A percentile compares a stretch with the other conserved stretches of the same genome.
These are phyloP conservation scores for Triplophysa dalaica DNA, from an alignment of 2,113 vertebrate species.

Conservation along the genomic window DNA sequence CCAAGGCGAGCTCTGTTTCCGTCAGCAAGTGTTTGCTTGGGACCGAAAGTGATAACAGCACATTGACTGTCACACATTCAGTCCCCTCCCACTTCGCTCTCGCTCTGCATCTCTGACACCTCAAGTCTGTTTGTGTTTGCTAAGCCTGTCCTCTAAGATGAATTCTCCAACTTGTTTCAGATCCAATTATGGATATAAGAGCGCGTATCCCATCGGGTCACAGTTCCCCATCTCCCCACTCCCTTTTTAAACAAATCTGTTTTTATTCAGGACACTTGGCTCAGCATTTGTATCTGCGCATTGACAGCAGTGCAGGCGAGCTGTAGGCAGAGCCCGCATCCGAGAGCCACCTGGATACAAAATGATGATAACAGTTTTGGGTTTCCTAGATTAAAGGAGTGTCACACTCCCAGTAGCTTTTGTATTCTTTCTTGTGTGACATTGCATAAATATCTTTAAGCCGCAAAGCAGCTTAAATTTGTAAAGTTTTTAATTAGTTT, in stretches of 20 bases:
- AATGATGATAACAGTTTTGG: slow-evolving; percentile 14
- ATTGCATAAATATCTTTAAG: neutral
- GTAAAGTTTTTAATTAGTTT: neutral
- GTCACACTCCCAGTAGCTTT: too few relatives aligned
- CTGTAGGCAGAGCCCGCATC: slow-evolving; percentile 50
- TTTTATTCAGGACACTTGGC: slow-evolving; percentile 9
- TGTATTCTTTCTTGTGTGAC: too few relatives aligned
- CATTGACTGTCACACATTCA: slow-evolving; percentile 18
- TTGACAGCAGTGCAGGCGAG: slow-evolving; percentile 29
- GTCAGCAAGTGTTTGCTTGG: slow-evolving; percentile 27
- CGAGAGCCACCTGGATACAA: slow-evolving; percentile 2
- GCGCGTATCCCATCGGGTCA: slow-evolving; percentile 3
- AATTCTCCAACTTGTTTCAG: slow-evolving; percentile 49
- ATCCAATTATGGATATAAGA: slow-evolving; percentile 50
- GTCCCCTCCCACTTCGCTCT: neutral
- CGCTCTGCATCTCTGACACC: neutral
- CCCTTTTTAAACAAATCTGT: slow-evolving; percentile 27
- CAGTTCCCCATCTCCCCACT: slow-evolving; percentile 15
- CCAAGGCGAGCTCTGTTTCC: slow-evolving; percentile 3
- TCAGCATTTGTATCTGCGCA: slow-evolving; percentile 20
- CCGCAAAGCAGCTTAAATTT: neutral
- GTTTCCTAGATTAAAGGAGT: too few relatives aligned
- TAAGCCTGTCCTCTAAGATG: slow-evolving; percentile 45
- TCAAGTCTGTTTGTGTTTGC: slow-evolving; percentile 42
- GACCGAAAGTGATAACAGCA: slow-evolving; percentile 44